phyloP scores from a whole-genome alignment of 2,797 vertebrate genomes.

The Ispidina picta region DNA sequence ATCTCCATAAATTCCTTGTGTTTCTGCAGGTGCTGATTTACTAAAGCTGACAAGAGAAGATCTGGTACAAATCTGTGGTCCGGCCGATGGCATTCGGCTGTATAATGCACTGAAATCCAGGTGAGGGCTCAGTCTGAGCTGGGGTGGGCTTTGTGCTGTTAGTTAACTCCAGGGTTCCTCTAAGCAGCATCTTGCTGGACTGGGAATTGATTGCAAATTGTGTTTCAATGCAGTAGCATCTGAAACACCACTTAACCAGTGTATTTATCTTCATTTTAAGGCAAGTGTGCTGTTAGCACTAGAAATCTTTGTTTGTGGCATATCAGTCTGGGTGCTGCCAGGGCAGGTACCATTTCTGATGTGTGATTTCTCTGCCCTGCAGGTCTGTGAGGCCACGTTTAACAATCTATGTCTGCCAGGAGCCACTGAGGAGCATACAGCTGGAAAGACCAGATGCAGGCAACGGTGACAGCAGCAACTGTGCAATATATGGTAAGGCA shows the following conservation, averaged over 20 bases:
- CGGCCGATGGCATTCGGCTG: conserved; percentile 94
- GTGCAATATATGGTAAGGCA: conserved; percentile 87
- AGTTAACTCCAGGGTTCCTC: conserved; percentile 9
- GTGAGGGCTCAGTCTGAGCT: neutral
- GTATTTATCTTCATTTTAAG: neutral
- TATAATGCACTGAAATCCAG: conserved; percentile 95
- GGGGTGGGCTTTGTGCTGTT: neutral
- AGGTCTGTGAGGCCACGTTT: conserved; percentile 93
- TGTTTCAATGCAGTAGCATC: conserved; percentile 15
- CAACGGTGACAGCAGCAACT: conserved; percentile 80
- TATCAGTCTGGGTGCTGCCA: neutral
- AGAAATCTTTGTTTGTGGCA: neutral
- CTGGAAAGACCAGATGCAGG: conserved; percentile 85
- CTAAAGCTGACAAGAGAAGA: conserved; percentile 93
- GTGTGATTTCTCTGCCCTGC: neutral
- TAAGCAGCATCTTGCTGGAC: neutral
- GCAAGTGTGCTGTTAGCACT: neutral
- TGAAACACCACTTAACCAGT: neutral
- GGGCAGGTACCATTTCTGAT: neutral
- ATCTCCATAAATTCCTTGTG: neutral
- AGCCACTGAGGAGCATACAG: conserved; percentile 79
- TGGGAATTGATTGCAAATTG: neutral
- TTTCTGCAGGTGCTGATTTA: conserved; percentile 90
- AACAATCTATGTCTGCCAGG: conserved; percentile 94
- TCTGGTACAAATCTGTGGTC: conserved; percentile 93